phyloP scores from a whole-genome alignment of 53 echinoderm and acorn worm genomes.

The Holothuria scabra region DNA sequence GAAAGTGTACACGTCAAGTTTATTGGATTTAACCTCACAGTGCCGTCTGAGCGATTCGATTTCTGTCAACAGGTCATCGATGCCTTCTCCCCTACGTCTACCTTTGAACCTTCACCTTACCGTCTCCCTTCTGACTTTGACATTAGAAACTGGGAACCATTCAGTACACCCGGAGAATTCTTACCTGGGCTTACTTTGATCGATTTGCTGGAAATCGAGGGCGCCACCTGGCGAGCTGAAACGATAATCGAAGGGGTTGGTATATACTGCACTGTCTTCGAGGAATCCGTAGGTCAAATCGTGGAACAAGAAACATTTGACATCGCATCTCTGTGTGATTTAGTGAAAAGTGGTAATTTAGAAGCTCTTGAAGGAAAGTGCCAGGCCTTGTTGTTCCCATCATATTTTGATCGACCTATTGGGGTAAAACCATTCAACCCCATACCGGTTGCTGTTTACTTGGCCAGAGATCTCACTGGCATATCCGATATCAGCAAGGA shows the following conservation, averaged over 20 bases:
- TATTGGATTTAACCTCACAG: conserved; percentile 12
- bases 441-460: background rate
- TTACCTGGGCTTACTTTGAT: conserved; percentile 26
- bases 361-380: conserved; percentile 1
- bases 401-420: background rate
- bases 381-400: background rate
- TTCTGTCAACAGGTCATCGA: background rate
- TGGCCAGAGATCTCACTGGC: background rate
- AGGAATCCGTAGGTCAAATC: background rate
- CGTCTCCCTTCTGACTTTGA: background rate
- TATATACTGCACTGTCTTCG: conserved; percentile 25
- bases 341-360: background rate
- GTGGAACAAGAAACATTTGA: conserved; percentile 3
- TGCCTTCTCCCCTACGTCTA: background rate
- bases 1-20: background rate
- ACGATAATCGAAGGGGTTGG: conserved; percentile 19
- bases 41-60: background rate
- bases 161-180: conserved; percentile 24
- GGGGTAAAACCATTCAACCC: background rate
- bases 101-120: background rate
- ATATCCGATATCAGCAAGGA: conserved; percentile 22
- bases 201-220: conserved; percentile 6
- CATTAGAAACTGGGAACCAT: background rate
- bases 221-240: conserved; percentile 8
- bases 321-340: background rate